phyloP scores from a whole-genome alignment of 2,113 vertebrate species.

The Machaerirhynchus nigripectus region DNA sequence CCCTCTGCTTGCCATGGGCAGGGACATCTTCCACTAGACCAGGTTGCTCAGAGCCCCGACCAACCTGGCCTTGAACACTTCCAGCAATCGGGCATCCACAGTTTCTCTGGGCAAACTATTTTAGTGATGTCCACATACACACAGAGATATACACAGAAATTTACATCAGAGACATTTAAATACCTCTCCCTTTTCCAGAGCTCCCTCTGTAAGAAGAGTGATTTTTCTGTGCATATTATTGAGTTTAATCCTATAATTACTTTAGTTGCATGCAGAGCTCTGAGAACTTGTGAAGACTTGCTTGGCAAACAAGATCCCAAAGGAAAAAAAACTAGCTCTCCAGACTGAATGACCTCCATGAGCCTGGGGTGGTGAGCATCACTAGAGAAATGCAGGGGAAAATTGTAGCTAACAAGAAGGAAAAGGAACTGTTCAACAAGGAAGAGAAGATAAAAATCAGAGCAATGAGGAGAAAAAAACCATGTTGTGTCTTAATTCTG shows the following conservation, averaged over 20 bases:
- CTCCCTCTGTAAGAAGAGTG: conserved; percentile 12
- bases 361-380: neutral
- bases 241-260: conserved; percentile 67
- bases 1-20: neutral
- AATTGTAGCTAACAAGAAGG: neutral
- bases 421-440: neutral
- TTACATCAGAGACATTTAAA: neutral
- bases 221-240: conserved; percentile 68
- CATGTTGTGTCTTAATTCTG: neutral
- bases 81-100: neutral
- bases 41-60: neutral
- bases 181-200: neutral
- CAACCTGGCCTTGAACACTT: neutral
- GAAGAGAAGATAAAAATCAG: neutral
- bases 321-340: neutral
- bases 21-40: neutral
- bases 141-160: neutral
- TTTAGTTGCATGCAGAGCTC: conserved; percentile 65
- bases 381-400: conserved; percentile 17
- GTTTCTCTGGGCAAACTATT: neutral
- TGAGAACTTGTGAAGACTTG: conserved; percentile 67
- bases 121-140: neutral
- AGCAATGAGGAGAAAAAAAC: conserved; percentile 11
- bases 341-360: neutral
- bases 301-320: conserved; percentile 32